Evolutionary conservation across 2,113 vertebrate species (phyloP).

Genomic region (Edolisoma coerulescens): DNA sequence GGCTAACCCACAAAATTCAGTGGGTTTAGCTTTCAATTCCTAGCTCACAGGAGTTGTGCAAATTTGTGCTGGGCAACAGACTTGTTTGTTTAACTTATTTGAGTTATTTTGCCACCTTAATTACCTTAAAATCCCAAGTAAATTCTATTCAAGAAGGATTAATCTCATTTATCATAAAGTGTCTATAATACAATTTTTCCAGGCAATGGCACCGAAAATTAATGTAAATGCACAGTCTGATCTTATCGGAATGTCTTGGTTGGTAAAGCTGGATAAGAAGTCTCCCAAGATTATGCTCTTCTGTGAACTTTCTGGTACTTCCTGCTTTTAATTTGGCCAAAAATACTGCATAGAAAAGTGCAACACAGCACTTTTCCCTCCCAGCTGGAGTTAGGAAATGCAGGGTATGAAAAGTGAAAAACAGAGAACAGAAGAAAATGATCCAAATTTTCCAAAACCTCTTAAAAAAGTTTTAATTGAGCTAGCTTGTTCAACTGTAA

Average conservation of each 20-base stretch:
- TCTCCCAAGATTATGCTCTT: background rate
- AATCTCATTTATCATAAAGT: background rate
- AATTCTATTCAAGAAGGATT: background rate
- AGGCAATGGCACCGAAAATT: background rate
- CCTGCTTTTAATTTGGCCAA: conserved; percentile 17
- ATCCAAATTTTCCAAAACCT: background rate
- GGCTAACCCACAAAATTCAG: background rate
- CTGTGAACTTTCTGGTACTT: conserved; percentile 36
- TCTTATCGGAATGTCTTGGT: background rate
- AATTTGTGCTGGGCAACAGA: background rate
- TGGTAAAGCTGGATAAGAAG: background rate
- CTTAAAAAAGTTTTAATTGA: background rate
- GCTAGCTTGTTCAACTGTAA: background rate
- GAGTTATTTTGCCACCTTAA: background rate
- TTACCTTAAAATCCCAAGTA: background rate
- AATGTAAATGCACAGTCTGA: background rate
- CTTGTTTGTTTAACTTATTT: background rate
- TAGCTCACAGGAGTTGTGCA: background rate
- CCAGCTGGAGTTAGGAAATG: conserved; percentile 28
- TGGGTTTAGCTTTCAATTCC: background rate
- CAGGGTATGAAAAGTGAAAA: background rate
- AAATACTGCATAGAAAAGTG: conserved; percentile 1
- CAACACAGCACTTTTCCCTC: conserved; percentile 25
- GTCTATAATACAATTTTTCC: background rate
- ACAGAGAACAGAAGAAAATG: background rate